Evolutionary conservation across 2,888 invertebrate species (phyloP).

Genomic region (Noctua comes): DNA sequence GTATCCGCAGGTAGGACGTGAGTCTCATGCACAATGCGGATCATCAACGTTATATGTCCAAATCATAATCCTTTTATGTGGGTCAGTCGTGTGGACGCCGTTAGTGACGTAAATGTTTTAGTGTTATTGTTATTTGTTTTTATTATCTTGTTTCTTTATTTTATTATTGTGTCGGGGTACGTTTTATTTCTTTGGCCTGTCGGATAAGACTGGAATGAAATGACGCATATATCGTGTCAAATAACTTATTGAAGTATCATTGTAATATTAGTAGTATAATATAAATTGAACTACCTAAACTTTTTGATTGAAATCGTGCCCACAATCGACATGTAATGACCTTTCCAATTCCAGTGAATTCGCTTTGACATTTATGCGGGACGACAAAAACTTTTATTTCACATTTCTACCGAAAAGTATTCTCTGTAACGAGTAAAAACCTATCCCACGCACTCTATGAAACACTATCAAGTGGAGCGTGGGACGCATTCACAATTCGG

Average conservation of each 20-base stretch:
- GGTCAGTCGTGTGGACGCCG: conserved; percentile 46
- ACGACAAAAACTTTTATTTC: conserved; percentile 17
- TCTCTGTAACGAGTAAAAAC: conserved; percentile 30
- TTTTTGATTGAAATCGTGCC: neutral
- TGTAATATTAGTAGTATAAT: neutral
- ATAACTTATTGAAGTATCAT: neutral
- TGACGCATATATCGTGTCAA: neutral
- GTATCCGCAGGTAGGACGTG: conserved; percentile 56
- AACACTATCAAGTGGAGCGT: conserved; percentile 65
- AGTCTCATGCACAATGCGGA: conserved; percentile 56
- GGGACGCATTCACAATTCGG: conserved; percentile 62
- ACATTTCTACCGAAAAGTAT: conserved; percentile 22
- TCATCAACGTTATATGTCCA: conserved; percentile 52
- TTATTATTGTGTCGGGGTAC: conserved; percentile 7
- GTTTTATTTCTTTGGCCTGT: conserved; percentile 22
- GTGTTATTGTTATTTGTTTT: conserved; percentile 50
- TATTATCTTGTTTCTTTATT: conserved; percentile 45
- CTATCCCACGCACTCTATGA: conserved; percentile 53
- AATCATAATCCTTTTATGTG: conserved; percentile 64
- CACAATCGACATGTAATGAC: neutral
- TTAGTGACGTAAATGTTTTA: conserved; percentile 55
- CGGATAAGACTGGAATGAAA: neutral
- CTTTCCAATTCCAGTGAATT: conserved; percentile 6
- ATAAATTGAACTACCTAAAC: neutral
- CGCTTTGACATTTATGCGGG: conserved; percentile 13